phyloP scores from a whole-genome alignment of 2,113 vertebrate genomes.

The Columba janthina region DNA sequence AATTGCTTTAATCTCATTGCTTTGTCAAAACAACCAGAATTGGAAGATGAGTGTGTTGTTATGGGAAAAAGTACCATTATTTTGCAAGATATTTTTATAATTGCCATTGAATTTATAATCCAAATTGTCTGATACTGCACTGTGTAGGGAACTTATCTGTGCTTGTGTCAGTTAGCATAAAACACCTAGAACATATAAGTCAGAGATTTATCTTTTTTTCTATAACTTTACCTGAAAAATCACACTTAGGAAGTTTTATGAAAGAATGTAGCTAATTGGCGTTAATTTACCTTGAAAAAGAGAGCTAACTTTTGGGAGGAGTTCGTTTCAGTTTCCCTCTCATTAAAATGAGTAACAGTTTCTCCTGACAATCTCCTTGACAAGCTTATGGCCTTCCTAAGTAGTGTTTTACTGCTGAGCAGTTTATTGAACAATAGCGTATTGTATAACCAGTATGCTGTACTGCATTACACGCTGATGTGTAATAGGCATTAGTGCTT shows the following conservation, averaged over 20 bases:
- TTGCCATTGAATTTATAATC: background rate
- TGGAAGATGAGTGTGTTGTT: background rate
- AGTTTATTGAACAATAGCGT: slow-evolving; percentile 22
- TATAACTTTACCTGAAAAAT: background rate
- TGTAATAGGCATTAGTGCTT: slow-evolving; percentile 34
- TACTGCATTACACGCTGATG: slow-evolving; percentile 2
- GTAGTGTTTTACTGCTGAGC: slow-evolving; percentile 34
- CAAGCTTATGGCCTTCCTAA: slow-evolving; percentile 26
- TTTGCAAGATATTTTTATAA: background rate
- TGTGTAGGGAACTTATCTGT: background rate
- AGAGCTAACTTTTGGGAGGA: background rate
- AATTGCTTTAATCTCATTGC: background rate
- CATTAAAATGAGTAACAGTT: slow-evolving; percentile 48
- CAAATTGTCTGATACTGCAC: background rate
- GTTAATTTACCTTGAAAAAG: slow-evolving; percentile 21
- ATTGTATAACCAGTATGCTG: slow-evolving; percentile 18
- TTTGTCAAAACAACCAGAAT: background rate
- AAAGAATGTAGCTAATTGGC: background rate
- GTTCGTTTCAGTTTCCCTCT: slow-evolving; percentile 21
- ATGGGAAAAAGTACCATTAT: background rate
- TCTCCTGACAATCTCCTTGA: slow-evolving; percentile 25
- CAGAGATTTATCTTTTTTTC: background rate
- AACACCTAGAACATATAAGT: background rate
- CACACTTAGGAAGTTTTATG: background rate
- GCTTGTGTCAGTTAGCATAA: background rate